phyloP scores from a whole-genome alignment of 2,797 vertebrate species.

The Tinamus major region DNA sequence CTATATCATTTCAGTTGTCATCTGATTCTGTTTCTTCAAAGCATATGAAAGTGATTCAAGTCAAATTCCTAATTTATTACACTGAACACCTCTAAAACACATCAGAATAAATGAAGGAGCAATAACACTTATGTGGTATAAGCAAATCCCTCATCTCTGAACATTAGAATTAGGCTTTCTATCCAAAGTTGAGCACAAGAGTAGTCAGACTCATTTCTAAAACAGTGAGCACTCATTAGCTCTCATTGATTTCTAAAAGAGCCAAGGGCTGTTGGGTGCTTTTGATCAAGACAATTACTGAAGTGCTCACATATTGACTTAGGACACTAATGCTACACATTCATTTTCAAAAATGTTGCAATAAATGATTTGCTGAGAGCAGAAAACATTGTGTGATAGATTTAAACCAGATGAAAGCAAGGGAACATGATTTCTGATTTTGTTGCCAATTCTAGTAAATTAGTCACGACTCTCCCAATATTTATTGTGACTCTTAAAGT shows the following conservation, averaged over 20 bases:
- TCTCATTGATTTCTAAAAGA: not conserved
- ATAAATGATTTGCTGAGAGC: not conserved
- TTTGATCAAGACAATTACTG: conserved; percentile 21
- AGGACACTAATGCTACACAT: not conserved
- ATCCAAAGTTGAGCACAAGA: not conserved
- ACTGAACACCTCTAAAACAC: not conserved
- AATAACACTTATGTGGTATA: not conserved
- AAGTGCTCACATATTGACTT: conserved; percentile 13
- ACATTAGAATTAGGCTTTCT: conserved; percentile 20
- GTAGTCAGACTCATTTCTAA: conserved; percentile 38
- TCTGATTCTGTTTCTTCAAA: conserved; percentile 11
- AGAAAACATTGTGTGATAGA: not conserved
- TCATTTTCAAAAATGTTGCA: not conserved
- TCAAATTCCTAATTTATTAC: not conserved
- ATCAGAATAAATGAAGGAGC: conserved; percentile 1
- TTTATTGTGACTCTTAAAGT: not conserved
- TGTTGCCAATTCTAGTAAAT: not conserved
- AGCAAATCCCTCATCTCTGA: conserved; percentile 25
- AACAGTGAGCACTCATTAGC: not conserved
- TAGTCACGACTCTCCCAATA: not conserved
- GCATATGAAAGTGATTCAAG: not conserved
- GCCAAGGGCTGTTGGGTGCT: not conserved
- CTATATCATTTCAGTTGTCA: not conserved
- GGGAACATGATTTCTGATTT: not conserved
- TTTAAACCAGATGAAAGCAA: not conserved